Percentiles rank a stretch among this genome's conserved stretches.
phyloP scores from a whole-genome alignment of 2,797 vertebrate species.

The Silurus aristotelis region DNA sequence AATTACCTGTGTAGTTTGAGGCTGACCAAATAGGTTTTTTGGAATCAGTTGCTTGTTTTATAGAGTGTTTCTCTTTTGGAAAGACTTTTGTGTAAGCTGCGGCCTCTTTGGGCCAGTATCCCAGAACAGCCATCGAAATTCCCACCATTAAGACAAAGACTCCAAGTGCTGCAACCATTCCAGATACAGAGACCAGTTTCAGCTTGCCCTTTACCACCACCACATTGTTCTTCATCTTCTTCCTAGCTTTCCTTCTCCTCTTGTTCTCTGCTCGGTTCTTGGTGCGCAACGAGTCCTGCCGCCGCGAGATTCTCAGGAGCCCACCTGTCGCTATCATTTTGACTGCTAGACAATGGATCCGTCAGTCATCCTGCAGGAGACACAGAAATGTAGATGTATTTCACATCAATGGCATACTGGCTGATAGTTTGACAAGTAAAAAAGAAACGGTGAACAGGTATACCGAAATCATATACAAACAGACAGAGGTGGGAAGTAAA shows the following conservation, averaged over 20 bases:
- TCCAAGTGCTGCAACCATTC: conserved; percentile 87
- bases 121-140: conserved; percentile 90
- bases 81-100: conserved; percentile 70
- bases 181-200: conserved; percentile 89
- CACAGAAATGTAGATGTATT: conserved; percentile 17
- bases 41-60: conserved; percentile 13
- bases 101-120: conserved; percentile 92
- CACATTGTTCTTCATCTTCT: conserved; percentile 93
- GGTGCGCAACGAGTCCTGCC: conserved; percentile 90
- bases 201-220: conserved; percentile 96
- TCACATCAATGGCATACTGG: background rate
- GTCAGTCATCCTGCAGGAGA: conserved; percentile 72
- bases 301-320: conserved; percentile 95
- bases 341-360: conserved; percentile 61
- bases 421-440: background rate
- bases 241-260: conserved; percentile 87
- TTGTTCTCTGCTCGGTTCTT: conserved; percentile 86
- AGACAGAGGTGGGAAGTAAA: background rate
- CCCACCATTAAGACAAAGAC: conserved; percentile 88
- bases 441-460: background rate
- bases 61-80: conserved; percentile 54
- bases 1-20: conserved; percentile 60
- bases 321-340: conserved; percentile 98
- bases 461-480: background rate
- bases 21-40: conserved; percentile 51